Base-by-base conservation (phyloP, 2,888 invertebrate genomes). In the Melikaiella ostensackeni region DNA sequence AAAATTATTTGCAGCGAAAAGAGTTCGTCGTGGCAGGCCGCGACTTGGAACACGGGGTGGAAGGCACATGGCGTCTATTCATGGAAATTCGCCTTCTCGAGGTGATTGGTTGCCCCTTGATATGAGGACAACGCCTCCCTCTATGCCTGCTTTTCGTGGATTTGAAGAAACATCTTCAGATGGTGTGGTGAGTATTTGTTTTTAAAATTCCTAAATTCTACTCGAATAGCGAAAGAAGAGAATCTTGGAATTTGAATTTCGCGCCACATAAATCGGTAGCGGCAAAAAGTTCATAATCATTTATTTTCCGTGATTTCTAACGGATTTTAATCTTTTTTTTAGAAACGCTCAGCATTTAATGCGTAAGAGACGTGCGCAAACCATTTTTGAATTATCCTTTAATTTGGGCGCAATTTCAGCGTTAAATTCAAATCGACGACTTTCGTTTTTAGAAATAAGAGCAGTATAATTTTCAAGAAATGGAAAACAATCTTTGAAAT, bases 91-190 rank as follows among this genome's bases (percentile, higher is more conserved):
- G 61, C 90, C 89, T 59, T 91, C 89, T 79, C 88, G 90, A 80
- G 89, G 88, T 64, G 91, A 91, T 75, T 91, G 91, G 91, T 79
- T 91, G 75, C 91, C 91, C 11, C 80, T 91, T 76, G 91, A 91
- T 77, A 91, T 91, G 91, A 89, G 89, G 83, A 91, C 91, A 78
- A 90, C 90, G 70, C 89, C 89, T 46, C 88, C 91, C 19, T 84
- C 89, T 46, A 87, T 90, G 87, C 90, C 91, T 27, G 88, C 89
- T 81, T 91, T 88, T 81, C 89, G 88, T 55, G 91, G 91, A 66
- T 91, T 91, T 80, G 89, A 89, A 66, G 91, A 91, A 38, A 85
- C 87, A 63, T 82, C 88, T 70, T 85, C 89, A 19, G 91, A 91
- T 50, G 91, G 91, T 74, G 91, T 91, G 86, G 91, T 91, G 80